phyloP scores from a whole-genome alignment of 2,888 invertebrate genomes.

The Torymus aiolomorphi region DNA sequence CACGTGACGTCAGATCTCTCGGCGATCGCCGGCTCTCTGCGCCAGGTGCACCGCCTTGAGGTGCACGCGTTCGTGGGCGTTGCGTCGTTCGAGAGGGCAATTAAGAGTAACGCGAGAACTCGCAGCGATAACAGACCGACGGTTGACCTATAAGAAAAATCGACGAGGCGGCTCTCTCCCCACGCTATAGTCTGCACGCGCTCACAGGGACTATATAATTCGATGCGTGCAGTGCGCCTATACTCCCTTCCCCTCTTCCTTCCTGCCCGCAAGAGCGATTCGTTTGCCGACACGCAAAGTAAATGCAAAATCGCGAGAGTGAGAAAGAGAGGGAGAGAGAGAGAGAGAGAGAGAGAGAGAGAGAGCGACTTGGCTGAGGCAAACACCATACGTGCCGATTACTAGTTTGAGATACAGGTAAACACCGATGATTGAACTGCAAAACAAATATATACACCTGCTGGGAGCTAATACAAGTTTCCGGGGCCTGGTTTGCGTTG shows the following conservation, averaged over 20 bases:
- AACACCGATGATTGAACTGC: constrained; percentile 29
- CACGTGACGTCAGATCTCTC: constrained; percentile 53
- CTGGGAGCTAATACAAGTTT: no score
- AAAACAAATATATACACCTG: constrained; percentile 25
- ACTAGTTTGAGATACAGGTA: constrained; percentile 14
- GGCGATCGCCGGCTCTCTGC: constrained; percentile 40
- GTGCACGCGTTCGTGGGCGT: constrained; percentile 62
- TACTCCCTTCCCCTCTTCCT: constrained; percentile 16
- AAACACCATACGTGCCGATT: constrained; percentile 19
- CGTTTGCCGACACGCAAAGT: constrained; percentile 46
- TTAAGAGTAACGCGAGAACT: constrained; percentile 71
- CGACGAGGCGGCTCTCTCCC: constrained; percentile 59
- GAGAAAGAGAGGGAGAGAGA: not conserved
- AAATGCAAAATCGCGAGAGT: constrained; percentile 27
- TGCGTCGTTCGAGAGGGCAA: constrained; percentile 69
- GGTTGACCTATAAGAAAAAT: constrained; percentile 72
- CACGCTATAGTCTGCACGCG: no score
- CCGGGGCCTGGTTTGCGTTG: no score
- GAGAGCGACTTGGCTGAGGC: not conserved
- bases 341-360: no score
- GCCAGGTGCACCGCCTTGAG: constrained; percentile 60
- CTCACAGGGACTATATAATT: not conserved
- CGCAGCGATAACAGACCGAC: constrained; percentile 67
- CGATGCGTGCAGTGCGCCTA: not conserved
- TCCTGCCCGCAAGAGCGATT: constrained; percentile 25